These are phyloP conservation scores for Prionailurus bengalensis DNA, from an alignment of 2,113 vertebrate species.

Conservation along the genomic window DNA sequence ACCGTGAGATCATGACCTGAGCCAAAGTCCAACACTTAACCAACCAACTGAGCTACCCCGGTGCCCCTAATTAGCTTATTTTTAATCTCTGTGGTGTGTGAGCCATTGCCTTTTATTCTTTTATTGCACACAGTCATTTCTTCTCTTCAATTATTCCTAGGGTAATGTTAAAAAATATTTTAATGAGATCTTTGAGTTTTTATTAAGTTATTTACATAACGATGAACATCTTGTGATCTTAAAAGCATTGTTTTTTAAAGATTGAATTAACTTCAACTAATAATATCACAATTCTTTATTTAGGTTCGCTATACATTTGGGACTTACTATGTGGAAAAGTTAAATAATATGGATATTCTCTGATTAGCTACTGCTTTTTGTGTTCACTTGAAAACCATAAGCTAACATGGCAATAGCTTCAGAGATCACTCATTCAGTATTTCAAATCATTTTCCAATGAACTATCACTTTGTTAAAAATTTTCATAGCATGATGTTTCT, in stretches of 20 bases:
- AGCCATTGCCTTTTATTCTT: background rate
- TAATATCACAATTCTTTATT: background rate
- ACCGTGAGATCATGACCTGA: no score
- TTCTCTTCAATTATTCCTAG: background rate
- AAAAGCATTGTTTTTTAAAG: background rate
- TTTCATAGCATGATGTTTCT: background rate
- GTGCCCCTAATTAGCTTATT: background rate
- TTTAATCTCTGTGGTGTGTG: background rate
- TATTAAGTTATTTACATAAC: background rate
- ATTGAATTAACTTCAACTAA: background rate
- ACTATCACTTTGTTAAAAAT: background rate
- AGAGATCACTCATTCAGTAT: background rate
- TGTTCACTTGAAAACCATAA: background rate
- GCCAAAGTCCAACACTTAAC: no score
- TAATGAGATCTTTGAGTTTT: background rate
- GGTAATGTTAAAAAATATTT: background rate
- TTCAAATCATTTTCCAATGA: constrained; percentile 30
- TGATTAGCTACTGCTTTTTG: background rate
- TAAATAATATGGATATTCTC: background rate
- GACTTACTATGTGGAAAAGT: background rate
- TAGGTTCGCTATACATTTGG: background rate
- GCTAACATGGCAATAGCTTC: background rate
- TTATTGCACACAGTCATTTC: constrained; percentile 26
- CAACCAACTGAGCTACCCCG: no score
- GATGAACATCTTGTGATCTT: background rate